Base-by-base conservation (phyloP, 2,888 invertebrate genomes). In the Abscondita cerata region DNA sequence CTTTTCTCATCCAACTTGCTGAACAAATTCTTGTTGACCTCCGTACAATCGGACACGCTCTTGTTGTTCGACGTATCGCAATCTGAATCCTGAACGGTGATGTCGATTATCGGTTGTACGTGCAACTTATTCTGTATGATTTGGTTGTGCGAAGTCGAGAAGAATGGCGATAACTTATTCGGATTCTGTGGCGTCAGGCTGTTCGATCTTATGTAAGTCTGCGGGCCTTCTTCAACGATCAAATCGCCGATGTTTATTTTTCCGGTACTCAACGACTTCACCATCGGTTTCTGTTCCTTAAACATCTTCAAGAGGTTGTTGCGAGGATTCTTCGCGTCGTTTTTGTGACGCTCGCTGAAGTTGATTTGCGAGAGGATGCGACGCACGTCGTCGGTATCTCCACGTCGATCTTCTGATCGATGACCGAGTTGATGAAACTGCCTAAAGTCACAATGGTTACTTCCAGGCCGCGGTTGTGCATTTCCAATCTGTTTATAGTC, bases 381-480 rank as follows among this genome's bases (percentile, higher is more conserved):
- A 52, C 91, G 85, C 2, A 93, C 86, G 62, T 93, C 93, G 0
- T 85, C 82, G 0, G 92, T 48, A 91, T 81, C 51, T 92, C 92
- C 11, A 88, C 78, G 40, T 88, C 86, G 38, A 86, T 83, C 53
- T 87, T 86, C 18, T 83, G 82, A 12, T 84, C 83, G 16, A 88
- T 84, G 52, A 92, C 76, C 2, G 86, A 85, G 4, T 88, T 85
- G n/a, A 94, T 85, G 76, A 88, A 93, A 1, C 87, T 84, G 2
- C 91, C 91, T 3, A 94, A 80, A 0, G 90, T 83, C 0, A 86
- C 83, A 0, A 93, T 85, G 0, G 92, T 91, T 8, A 91, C 87
- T 74, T 93, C 92, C 63, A 92, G 76, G 0, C 87, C 83, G 71
- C 91, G 89, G 71, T 89, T 89, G 64, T 89, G 89, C 1, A 87